Evolutionary conservation across 2,113 vertebrate species (phyloP), one percentile per base, ranked within the genome.

Genomic region (Ancistrus triradiatus): DNA sequence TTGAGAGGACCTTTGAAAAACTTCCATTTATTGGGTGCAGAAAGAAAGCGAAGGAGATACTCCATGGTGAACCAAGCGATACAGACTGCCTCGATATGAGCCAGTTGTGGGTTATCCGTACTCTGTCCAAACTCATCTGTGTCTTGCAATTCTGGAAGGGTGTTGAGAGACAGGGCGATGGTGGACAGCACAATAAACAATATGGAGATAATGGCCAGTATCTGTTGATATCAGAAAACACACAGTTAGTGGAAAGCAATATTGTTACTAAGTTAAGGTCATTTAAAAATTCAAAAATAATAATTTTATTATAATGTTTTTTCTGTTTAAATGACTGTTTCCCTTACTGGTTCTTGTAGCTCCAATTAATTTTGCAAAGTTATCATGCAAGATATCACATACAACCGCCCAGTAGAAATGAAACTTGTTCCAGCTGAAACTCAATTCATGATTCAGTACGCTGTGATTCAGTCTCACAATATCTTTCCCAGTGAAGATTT

Each of bases 41-140:
- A 98, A 15, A 98, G 88, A 82, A 99, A 98, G 1, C 96, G 91
- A 62, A 99, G 87, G 44, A 99, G 86, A 81, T 99, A 99, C 74
- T 99, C 96, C 95, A 98, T 99, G 66, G 96, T 99, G 74, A 99
- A 99, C 96, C 96, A 99, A 0, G 95, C 95, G 0, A 99, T 98
- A 80, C 96, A 99, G 64, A 99, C 93, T 0, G 96, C 96, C 76
- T 99, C 96, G 75, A 99, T 94, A 0, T 99, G 96, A 2, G 96
- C 96, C 60, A 99, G 85, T 64, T 98, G 93, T 0, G 95, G 94
- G 72, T 99, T 98, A 78, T 99, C 96, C 7, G 94, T 94, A 63
- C 88, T 86, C 76, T 98, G 92, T 60, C 92, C 93, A 43, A 91
- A 98, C 70, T 98, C 95, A 31, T 99, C 96, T 2, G 84, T 67